phyloP scores from a whole-genome alignment of 2,888 invertebrate species.

The Drosophila neoperkinsi region DNA sequence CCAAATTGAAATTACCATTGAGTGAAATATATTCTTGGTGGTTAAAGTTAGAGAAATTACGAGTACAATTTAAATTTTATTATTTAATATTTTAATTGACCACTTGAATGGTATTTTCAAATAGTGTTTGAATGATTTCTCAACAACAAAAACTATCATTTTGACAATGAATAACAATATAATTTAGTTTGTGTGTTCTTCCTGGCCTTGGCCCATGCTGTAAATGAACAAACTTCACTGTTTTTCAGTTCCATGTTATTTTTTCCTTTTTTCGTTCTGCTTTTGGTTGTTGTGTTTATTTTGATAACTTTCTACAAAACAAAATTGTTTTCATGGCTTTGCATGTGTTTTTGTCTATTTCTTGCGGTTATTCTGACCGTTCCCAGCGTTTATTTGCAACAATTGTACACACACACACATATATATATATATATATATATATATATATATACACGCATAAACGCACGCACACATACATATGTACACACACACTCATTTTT shows the following conservation, averaged over 20 bases:
- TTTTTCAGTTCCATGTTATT: not conserved
- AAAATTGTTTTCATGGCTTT: slow-evolving; percentile 8
- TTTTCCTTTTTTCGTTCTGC: not conserved
- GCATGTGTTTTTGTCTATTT: not conserved
- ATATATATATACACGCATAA: not conserved
- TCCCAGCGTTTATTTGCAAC: slow-evolving; percentile 26
- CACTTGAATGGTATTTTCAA: not conserved
- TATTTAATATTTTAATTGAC: not conserved
- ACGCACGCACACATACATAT: not conserved
- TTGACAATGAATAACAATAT: not conserved
- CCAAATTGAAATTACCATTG: not conserved
- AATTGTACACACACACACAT: slow-evolving; percentile 7
- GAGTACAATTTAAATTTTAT: not conserved
- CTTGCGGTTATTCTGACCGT: slow-evolving; percentile 13
- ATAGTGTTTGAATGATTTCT: not conserved
- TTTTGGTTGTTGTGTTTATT: slow-evolving; percentile 17
- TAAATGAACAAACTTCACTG: not conserved
- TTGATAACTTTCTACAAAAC: slow-evolving; percentile 12
- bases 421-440: too few species aligned
- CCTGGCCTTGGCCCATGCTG: not conserved
- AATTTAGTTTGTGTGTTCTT: not conserved
- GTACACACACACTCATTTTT: slow-evolving; percentile 1
- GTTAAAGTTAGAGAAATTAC: not conserved
- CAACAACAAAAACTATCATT: not conserved
- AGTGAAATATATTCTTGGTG: not conserved